Base-by-base conservation (phyloP, 2,113 vertebrate species). In the Pyrgilauda ruficollis region DNA sequence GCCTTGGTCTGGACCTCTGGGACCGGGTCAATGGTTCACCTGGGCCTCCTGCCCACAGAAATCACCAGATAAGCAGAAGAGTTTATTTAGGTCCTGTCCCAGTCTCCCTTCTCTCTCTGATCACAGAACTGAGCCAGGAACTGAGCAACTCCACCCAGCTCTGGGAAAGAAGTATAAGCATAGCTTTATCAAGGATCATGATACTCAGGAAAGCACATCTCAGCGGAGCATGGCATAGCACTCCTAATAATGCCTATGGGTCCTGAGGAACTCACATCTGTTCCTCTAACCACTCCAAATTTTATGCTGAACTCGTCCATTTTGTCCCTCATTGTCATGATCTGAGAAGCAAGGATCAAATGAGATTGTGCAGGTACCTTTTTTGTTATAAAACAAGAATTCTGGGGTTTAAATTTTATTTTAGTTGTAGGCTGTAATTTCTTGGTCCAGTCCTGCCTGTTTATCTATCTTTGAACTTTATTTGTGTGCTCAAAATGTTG, bases 151-250 rank as follows among this genome's bases (percentile, higher is more conserved):
- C 13, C 1, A 2, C 2, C 11, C 15, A 67, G 20, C 28, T 74
- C 41, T 70, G n/a, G 41, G 33, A 53, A 69, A 52, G 37, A 77
- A 39, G 9, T 10, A 44, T 15, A 19, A 64, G 19, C 24, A 28
- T 1, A 53, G 6, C 28, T 62, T 35, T 33, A 49, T 6, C 11
- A 43, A 61, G n/a, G 11, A 49, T 15, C 16, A 44, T 0, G 0
- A 43, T 13, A 27, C 19, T 67, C 11, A 7, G 75, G 21, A 92
- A 83, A 72, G 33, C 17, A 59, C 14, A 43, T n/a, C 52, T 50
- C 35, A 69, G 26, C 2, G 2, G 23, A 50, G 13, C 23, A 70
- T 9, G 15, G 19, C 37, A 43, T 1, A 46, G 9, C 33, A 31
- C 1, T 74, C n/a, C 50, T 43, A 19, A 22, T 15, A 64, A 91